Evolutionary conservation across 2,888 invertebrate genomes (phyloP), one percentile per base, ranked within the genome.

Genomic region (Macrostomum cliftonense): DNA sequence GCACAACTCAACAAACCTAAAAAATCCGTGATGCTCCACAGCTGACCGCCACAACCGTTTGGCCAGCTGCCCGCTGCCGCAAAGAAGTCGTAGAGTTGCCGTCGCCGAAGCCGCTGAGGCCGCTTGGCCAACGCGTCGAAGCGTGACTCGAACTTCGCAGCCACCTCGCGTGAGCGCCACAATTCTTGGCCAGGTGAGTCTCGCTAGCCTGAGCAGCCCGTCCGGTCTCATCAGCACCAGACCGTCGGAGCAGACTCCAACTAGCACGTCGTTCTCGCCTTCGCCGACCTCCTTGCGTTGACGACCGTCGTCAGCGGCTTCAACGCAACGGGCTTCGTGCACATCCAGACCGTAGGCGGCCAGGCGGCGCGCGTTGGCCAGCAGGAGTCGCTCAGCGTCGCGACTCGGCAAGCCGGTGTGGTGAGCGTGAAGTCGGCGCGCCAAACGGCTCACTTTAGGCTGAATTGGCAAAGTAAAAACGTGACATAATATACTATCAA

Each of bases 131-230:
- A n/a, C n/a, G n/a, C n/a, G n/a, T n/a, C n/a, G n/a, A n/a, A 45
- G 13, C 9, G 36, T 5, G 21, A 16, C 54, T 40, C 55, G 57
- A 52, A 56, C 60, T 16, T 59, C 61, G 42, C 61, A 61, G 51
- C 56, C 28, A 4, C 28, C 5, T 7, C 9, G 28, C 9, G 28
- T 28, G 5, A 28, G 28, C 28, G 28, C 28, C 5, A 9, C 9
- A 63, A 97, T 97, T 76, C 91, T 93, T 39, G 95, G 95, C 97
- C 97, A 97, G 39, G 89, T 88, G 74, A 97, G 95, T 53, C 93
- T 80, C 74, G 95, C 93, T 61, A 95, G 88, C 60, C 91, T 79
- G 53, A 95, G 75, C 68, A 84, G 81, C 64, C 93, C 93, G 9
- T 9, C 28, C 28, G 28, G 28, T 60, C 88, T 77, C 70, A 91